Evolutionary conservation across 2,113 vertebrate genomes (phyloP), one percentile per base, ranked within the genome.

Genomic region (Lanius collurio): DNA sequence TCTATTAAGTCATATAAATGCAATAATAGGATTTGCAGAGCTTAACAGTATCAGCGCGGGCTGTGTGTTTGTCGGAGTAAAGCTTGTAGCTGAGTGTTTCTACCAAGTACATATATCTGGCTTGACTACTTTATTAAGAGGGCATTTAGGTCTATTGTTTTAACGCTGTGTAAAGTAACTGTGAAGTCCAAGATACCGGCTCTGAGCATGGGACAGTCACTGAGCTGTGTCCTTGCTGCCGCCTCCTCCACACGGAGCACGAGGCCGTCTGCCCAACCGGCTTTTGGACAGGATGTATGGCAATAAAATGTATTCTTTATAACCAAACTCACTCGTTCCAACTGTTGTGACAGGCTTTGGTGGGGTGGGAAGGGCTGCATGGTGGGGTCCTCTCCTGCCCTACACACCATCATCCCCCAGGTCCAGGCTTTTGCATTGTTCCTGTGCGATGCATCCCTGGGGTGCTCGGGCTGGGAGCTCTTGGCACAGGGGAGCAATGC

Each of bases 221-320:
- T 62, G 87, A 65, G 46, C 37, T 64, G 81, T 77, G 57, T 85
- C 62, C 1, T 4, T 28, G 64, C 44, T 83, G 71, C 71, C 2
- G 9, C 18, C 44, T 60, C 53, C 85, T 87, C 75, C 63, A 37
- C 0, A 10, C 1, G 59, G 57, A 91, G 42, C 15, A 8, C 0
- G 7, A 0, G 2, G 71, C 52, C 0, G 1, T 16, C 63, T 27
- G 90, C 82, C 89, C 89, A 68, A 47, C 26, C 0, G 0, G 71
- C 39, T 90, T 83, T 86, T 87, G 85, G 63, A 91, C 68, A 65
- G 67, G 79, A 93, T 78, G 56, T 1, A 4, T 80, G 11, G 24
- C 90, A 97, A 96, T 96, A 96, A 97, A 95, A 86, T 65, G 33
- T 70, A 95, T 52, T 23, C 27, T 88, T 80, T 67, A 22, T 35